These are phyloP conservation scores for Oreocharis arfaki DNA, from an alignment of 2,113 vertebrate genomes.

Conservation along the genomic window DNA sequence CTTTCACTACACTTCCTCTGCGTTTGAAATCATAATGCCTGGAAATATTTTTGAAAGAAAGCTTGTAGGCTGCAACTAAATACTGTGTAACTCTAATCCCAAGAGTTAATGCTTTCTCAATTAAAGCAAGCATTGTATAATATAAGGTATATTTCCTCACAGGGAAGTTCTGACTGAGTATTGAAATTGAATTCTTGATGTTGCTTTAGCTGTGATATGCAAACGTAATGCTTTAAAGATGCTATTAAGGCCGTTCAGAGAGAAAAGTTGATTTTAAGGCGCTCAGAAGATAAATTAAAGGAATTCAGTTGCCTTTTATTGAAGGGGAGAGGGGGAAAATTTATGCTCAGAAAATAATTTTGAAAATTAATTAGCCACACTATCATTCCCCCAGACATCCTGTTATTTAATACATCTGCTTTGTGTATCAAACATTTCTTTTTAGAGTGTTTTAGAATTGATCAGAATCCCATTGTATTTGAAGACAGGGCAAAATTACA, in stretches of 20 bases:
- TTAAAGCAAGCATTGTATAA: background rate
- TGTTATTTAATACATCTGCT: background rate
- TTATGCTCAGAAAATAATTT: background rate
- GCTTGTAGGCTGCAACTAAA: background rate
- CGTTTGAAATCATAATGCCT: background rate
- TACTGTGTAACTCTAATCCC: background rate
- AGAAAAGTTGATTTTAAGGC: background rate
- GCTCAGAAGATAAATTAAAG: background rate
- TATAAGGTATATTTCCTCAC: background rate
- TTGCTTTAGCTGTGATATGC: background rate
- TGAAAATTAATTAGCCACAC: background rate
- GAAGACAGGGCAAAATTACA: background rate
- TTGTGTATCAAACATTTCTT: background rate
- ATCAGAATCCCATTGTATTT: background rate
- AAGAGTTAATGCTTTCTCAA: background rate
- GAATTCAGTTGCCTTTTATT: background rate
- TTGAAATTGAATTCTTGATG: background rate
- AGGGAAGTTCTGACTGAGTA: background rate
- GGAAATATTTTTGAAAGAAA: background rate
- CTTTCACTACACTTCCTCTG: background rate
- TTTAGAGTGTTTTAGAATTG: background rate
- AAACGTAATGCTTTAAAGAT: background rate
- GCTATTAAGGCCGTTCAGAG: background rate
- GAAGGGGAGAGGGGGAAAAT: background rate
- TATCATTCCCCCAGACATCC: background rate